phyloP scores from a whole-genome alignment of 2,888 invertebrate genomes.

The Hermaeophaga mercurialis region DNA sequence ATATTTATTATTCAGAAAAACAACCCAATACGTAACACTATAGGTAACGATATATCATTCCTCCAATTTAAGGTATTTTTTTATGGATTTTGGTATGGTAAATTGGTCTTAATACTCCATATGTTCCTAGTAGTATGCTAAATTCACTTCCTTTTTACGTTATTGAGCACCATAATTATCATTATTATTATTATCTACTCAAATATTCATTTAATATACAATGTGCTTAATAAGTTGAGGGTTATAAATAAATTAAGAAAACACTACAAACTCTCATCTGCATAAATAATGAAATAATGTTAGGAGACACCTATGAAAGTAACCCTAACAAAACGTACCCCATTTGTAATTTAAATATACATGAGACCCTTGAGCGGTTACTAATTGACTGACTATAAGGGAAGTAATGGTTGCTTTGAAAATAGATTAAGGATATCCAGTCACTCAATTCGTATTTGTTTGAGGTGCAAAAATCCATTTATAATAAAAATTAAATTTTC shows the following conservation, averaged over 20 bases:
- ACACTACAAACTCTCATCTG: constrained; percentile 7
- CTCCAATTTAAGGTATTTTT: too few species aligned
- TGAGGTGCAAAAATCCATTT: too few species aligned
- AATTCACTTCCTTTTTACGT: too few species aligned
- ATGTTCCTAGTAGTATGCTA: too few species aligned
- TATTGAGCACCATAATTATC: too few species aligned
- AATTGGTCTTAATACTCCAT: too few species aligned
- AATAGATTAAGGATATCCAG: constrained; percentile 15
- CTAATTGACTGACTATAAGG: constrained; percentile 16
- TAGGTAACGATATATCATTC: too few species aligned
- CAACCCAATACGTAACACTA: too few species aligned
- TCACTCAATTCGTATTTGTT: too few species aligned
- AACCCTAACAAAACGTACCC: constrained; percentile 15
- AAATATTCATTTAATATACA: neutral
- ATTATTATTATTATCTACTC: neutral
- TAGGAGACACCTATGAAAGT: constrained; percentile 14
- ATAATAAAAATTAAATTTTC: too few species aligned
- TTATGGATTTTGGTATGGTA: too few species aligned
- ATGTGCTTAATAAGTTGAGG: neutral
- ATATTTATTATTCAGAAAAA: too few species aligned
- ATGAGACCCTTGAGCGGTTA: constrained; percentile 15
- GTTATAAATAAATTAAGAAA: constrained; percentile 9
- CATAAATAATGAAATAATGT: constrained; percentile 14
- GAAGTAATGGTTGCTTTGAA: constrained; percentile 9
- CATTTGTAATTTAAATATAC: constrained; percentile 20